Evolutionary conservation across 2,113 vertebrate genomes (phyloP).

Genomic region (Notothenia rossii): DNA sequence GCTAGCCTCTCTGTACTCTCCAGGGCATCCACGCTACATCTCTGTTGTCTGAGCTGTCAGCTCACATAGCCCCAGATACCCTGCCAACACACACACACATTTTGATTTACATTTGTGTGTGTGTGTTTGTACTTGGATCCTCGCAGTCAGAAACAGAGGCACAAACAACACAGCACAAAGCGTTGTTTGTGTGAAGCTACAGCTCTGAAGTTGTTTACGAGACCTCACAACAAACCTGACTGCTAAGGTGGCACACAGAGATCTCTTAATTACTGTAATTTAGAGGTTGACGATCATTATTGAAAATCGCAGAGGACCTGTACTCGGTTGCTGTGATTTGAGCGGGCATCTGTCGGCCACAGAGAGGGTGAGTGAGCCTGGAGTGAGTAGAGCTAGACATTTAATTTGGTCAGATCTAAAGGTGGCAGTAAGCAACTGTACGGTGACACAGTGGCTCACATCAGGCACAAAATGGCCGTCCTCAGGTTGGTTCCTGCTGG

Average conservation of each 20-base stretch:
- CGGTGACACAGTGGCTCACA: conserved; percentile 57
- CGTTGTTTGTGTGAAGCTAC: conserved; percentile 6
- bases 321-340: conserved; percentile 35
- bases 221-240: conserved; percentile 30
- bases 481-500: conserved; percentile 74
- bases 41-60: conserved; percentile 79
- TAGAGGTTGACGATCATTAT: conserved; percentile 29
- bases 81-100: conserved; percentile 34
- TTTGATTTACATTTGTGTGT: conserved; percentile 39
- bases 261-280: conserved; percentile 29
- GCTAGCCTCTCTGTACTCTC: conserved; percentile 65
- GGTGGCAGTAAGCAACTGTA: conserved; percentile 57
- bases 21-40: conserved; percentile 64
- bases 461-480: conserved; percentile 80
- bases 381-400: conserved; percentile 43
- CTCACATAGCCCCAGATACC: conserved; percentile 52
- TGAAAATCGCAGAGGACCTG: conserved; percentile 20
- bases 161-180: conserved; percentile 18
- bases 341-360: conserved; percentile 32
- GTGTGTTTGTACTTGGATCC: conserved; percentile 23
- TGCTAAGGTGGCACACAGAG: conserved; percentile 3
- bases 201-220: conserved; percentile 30
- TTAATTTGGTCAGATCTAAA: conserved; percentile 65
- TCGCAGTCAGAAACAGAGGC: conserved; percentile 29
- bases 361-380: conserved; percentile 28